Evolutionary conservation across 2,797 vertebrate species (phyloP), one percentile per base, ranked within the genome.

Genomic region (Triplophysa yarkandensis): DNA sequence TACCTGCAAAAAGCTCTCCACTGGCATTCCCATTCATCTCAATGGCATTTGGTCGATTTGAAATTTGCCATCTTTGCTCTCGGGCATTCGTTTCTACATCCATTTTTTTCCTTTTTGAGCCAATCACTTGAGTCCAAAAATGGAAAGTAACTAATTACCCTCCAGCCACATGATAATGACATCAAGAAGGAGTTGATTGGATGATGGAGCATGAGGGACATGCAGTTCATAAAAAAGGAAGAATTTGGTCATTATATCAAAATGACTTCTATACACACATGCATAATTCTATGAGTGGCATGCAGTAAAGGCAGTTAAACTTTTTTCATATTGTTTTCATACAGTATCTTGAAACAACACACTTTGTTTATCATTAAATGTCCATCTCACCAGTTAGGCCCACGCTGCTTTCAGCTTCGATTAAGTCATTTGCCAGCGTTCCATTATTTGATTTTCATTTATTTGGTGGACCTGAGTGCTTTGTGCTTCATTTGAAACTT

Each of bases 21-120:
- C 14, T 28, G 52, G 25, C 25, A 55, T 55, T 55, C 13, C 52
- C 52, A 55, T 55, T 55, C 52, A 28, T 55, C 52, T 55, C 16
- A 27, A 55, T 27, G 52, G 52, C 52, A 55, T 27, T 27, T 55
- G 52, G 25, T 55, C 52, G 52, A 55, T 55, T 55, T 55, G 52
- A 55, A 55, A 55, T 55, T 27, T 55, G 52, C 23, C 52, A 55
- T 55, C 13, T 27, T 55, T 55, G 52, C 52, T 55, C 25, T 14
- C 14, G 52, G 52, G 52, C 52, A 28, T 25, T 6, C 25, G 25
- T 27, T 55, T 55, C 4, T 19, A 23, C 9, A 52, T 52, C 19
- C 25, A 55, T n/a, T n/a, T 46, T 46, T 55, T 55, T 6, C 10
- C 19, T 46, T 50, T 55, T 55, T 28, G 25, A 55, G 14, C 52